Base-by-base conservation (phyloP, 2,797 vertebrate genomes). In the Carduelis carduelis region DNA sequence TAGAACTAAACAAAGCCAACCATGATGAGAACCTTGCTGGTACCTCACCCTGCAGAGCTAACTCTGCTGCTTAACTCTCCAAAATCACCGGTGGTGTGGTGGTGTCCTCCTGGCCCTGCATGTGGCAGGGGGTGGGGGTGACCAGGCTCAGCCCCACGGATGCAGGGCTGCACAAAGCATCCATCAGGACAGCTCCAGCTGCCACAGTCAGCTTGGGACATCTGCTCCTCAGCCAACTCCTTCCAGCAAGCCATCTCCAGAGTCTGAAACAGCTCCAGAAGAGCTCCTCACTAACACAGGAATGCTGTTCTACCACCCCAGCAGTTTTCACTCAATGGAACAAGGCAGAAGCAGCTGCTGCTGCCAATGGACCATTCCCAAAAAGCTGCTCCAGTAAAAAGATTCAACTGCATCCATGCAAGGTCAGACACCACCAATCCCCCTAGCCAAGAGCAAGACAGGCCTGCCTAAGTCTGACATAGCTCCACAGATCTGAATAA, bases 21-120 rank as follows among this genome's bases (percentile, higher is more conserved):
- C 24, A 80, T n/a, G 56, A 32, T 53, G n/a, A 90, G 63, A 86
- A 52, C 28, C 13, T 47, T n/a, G n/a, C 18, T 37, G 39, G 23
- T 47, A 37, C n/a, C 24, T 75, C 43, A 50, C 49, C 34, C 27
- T 88, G 19, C 59, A 41, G 55, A 65, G 30, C 30, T 44, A 35
- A 30, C 14, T 86, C 37, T 91, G 59, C 39, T 68, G 39, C 10
- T 59, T 28, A 69, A 52, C 53, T 14, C 56, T 82, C 60, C 59
- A 24, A 70, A 76, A 24, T 2, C 34, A n/a, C 7, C 0, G 0
- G 8, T 21, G 52, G 6, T 32, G 53, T 61, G 39, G 18, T 49
- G 60, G 1, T 35, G 57, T 23, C 5, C 2, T 32, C 32, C 22
- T 23, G 35, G 34, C 22, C 78, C 37, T 68, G 66, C 28, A 28